Base-by-base conservation (phyloP, 2,113 vertebrate species). In the Oenanthe oenanthe region DNA sequence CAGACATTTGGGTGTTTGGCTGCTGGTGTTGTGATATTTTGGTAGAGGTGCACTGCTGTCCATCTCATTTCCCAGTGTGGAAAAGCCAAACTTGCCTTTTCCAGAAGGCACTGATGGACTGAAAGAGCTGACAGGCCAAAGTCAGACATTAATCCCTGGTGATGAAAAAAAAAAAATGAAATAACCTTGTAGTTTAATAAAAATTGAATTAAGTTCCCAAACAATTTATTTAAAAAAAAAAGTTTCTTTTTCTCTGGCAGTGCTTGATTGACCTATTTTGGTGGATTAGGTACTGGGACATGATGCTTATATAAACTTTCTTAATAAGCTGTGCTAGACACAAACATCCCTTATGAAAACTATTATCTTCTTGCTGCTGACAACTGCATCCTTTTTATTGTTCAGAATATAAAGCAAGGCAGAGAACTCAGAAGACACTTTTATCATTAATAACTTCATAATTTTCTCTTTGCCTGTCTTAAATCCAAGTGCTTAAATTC, bases 191-290 rank as follows among this genome's bases (percentile, higher is more conserved):
- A 67, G 43, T 74, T 94, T 93, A 92, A 94, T 85, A 93, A 91
- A 93, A 95, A 71, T 29, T 47, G 38, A 92, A 83, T 89, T 74
- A 92, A 31, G 40, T 83, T 94, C 12, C 22, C 34, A 83, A 88
- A 75, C 17, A 83, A 13, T 36, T 85, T 66, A 42, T 82, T 78
- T 56, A 29, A 3, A 4, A 65, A 48, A 48, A 67, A 34, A 70
- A 34, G 16, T 45, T 84, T 26, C 1, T 54, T 79, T 88, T 90
- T 72, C 22, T 72, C 57, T 80, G 56, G 18, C 31, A 67, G 57
- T 85, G 21, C 24, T 89, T 88, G 86, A 62, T 91, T 94, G 85
- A 79, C 82, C 60, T 86, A 4, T 93, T 96, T 94, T 79, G 10
- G 51, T 54, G 67, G 71, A 90, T 96, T 96, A 93, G 47, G 26